phyloP scores from a whole-genome alignment of 2,113 vertebrate species.

The Gobio gobio region DNA sequence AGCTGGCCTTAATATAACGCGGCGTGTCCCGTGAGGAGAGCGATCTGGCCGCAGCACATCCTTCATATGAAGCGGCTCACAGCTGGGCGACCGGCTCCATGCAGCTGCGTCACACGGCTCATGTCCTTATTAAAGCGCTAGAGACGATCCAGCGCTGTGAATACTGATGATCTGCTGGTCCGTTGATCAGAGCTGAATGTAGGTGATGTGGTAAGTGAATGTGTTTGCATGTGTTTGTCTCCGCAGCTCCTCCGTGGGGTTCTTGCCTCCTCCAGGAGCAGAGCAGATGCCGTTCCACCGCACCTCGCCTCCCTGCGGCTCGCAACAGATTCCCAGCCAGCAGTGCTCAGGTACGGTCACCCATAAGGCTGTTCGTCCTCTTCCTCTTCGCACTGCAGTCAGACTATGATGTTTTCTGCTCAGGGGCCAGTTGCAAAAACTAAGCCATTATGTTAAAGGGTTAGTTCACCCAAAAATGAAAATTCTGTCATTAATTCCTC shows the following conservation, averaged over 20 bases:
- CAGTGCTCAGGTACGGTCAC: constrained; percentile 82
- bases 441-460: no score
- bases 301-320: constrained; percentile 82
- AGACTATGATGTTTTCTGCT: background rate
- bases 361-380: background rate
- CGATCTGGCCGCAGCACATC: constrained; percentile 32
- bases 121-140: background rate
- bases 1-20: constrained; percentile 62
- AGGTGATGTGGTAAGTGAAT: background rate
- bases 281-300: constrained; percentile 87
- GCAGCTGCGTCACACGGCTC: no score
- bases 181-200: background rate
- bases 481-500: no score
- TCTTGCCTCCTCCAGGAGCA: constrained; percentile 83
- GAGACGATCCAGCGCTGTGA: background rate
- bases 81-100: background rate
- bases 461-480: no score
- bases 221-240: background rate
- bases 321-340: constrained; percentile 84
- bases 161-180: background rate
- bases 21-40: constrained; percentile 51
- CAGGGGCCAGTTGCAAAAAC: no score
- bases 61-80: constrained; percentile 48
- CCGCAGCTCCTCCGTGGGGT: constrained; percentile 83
- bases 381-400: background rate